These are phyloP conservation scores for Myotis brandtii DNA, from an alignment of 2,113 vertebrate genomes.

Conservation along the genomic window DNA sequence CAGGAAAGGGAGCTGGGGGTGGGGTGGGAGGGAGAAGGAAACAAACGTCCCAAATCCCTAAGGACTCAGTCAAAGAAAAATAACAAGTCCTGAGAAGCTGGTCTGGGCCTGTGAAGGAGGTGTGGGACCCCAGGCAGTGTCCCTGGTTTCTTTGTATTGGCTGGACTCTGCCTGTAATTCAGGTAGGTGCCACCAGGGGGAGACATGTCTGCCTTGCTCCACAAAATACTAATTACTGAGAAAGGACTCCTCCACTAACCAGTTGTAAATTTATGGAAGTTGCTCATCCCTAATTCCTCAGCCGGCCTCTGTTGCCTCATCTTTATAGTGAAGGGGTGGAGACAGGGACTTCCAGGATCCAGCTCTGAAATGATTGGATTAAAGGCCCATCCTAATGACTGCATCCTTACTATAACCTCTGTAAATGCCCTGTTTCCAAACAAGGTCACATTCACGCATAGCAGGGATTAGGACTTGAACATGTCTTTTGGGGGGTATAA, in stretches of 20 bases:
- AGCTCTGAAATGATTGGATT: background rate
- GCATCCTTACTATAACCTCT: background rate
- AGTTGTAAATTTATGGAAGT: background rate
- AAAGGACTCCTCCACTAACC: background rate
- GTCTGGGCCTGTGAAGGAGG: background rate
- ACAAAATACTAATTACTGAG: background rate
- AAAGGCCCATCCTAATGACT: background rate
- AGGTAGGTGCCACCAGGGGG: slow-evolving; percentile 44
- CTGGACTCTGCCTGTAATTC: slow-evolving; percentile 52
- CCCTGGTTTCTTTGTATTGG: background rate
- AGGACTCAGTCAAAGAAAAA: background rate
- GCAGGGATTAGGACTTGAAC: background rate
- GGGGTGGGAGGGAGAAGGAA: background rate
- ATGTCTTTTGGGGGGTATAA: background rate
- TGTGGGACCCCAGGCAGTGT: background rate
- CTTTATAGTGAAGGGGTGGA: background rate
- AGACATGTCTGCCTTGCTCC: background rate
- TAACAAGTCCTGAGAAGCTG: background rate
- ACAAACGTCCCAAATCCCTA: background rate
- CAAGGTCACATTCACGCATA: background rate
- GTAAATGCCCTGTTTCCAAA: background rate
- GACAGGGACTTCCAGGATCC: background rate
- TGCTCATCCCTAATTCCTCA: background rate
- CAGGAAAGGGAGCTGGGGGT: background rate
- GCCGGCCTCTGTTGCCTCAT: background rate